phyloP scores from a whole-genome alignment of 2,113 vertebrate species.

The Pardalotus punctatus region DNA sequence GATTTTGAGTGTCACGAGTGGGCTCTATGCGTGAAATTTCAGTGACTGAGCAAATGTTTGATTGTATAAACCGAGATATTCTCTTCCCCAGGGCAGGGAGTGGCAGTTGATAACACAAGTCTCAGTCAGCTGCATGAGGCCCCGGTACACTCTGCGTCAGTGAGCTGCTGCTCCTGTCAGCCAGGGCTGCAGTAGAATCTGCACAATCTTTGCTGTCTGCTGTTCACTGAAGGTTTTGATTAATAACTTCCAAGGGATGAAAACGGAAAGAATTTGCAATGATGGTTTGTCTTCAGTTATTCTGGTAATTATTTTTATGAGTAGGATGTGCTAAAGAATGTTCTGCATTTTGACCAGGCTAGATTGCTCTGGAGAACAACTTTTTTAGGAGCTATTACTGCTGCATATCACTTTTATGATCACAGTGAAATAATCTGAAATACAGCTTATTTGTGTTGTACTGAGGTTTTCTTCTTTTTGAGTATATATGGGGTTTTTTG shows the following conservation, averaged over 20 bases:
- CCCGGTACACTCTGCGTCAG: neutral
- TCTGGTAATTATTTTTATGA: conserved; percentile 30
- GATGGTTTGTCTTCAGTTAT: conserved; percentile 23
- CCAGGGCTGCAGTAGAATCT: neutral
- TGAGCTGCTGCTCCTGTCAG: neutral
- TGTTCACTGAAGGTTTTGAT: neutral
- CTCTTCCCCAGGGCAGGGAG: neutral
- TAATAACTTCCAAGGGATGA: neutral
- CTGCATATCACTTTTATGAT: conserved; percentile 1
- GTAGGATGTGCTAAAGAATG: neutral
- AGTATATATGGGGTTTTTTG: neutral
- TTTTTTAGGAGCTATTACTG: conserved; percentile 21
- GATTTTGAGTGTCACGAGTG: neutral
- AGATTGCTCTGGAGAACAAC: neutral
- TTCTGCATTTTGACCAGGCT: neutral
- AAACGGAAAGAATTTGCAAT: conserved; percentile 6
- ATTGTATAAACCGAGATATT: neutral
- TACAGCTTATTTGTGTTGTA: conserved; percentile 16
- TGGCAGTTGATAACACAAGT: neutral
- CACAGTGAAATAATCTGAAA: neutral
- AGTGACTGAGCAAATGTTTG: neutral
- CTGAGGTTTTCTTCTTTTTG: neutral
- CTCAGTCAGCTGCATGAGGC: neutral
- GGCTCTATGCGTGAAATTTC: neutral
- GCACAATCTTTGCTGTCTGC: neutral